Percentiles rank a stretch among this genome's conserved stretches.
Evolutionary conservation across 2,888 invertebrate genomes (phyloP).

Genomic region (Lithophane socia): DNA sequence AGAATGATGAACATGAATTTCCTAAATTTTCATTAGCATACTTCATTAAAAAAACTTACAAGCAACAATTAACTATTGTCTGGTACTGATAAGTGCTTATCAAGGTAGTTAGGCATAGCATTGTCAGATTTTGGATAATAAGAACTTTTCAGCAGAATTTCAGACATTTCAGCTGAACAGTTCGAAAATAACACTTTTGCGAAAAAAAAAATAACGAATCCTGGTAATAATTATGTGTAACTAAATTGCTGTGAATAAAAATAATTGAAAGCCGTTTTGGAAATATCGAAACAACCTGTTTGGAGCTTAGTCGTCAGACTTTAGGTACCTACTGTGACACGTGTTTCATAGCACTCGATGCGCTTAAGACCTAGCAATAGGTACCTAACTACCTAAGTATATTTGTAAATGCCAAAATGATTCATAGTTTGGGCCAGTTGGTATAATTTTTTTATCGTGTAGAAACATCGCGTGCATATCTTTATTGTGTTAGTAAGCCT

Average conservation of each 20-base stretch:
- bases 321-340: neutral
- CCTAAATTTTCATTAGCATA: neutral
- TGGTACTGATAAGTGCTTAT: neutral
- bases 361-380: constrained; percentile 8
- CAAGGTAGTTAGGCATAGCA: neutral
- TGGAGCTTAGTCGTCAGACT: constrained; percentile 14
- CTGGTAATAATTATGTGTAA: neutral
- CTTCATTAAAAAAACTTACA: neutral
- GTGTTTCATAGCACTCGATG: constrained; percentile 19
- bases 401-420: constrained; percentile 38
- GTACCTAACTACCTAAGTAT: neutral
- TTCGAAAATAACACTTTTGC: neutral
- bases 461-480: constrained; percentile 44
- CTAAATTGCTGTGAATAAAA: constrained; percentile 17
- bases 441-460: constrained; percentile 19
- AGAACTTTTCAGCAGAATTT: neutral
- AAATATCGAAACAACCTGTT: constrained; percentile 32
- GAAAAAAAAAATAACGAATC: neutral
- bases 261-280: constrained; percentile 20
- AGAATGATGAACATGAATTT: neutral
- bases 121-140: neutral
- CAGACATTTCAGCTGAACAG: neutral
- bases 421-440: constrained; percentile 26
- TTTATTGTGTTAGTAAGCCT: constrained; percentile 30
- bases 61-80: neutral